These are phyloP conservation scores for Pterophyllum scalare DNA, from an alignment of 2,113 vertebrate genomes.

Conservation along the genomic window DNA sequence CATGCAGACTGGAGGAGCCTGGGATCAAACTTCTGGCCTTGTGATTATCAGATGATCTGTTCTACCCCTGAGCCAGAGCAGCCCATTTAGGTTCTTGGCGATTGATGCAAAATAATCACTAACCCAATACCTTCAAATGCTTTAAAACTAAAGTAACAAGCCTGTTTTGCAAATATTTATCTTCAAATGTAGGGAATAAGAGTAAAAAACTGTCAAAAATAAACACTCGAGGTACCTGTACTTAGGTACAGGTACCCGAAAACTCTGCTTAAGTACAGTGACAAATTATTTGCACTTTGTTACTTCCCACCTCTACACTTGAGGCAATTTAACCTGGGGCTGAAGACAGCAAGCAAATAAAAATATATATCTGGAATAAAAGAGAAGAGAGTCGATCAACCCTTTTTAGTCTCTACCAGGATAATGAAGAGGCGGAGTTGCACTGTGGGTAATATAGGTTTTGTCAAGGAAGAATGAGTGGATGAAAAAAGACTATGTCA, in stretches of 20 bases:
- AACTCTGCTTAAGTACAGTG: not conserved
- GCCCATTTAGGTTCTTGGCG: not conserved
- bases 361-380: too few species aligned
- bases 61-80: not conserved
- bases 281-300: not conserved
- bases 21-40: not conserved
- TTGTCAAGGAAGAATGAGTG: not conserved
- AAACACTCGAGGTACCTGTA: not conserved
- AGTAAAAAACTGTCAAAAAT: not conserved
- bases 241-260: not conserved
- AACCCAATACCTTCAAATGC: not conserved
- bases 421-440: not conserved
- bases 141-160: not conserved
- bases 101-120: not conserved
- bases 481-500: not conserved
- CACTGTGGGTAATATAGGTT: not conserved
- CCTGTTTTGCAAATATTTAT: fast-evolving
- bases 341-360: not conserved
- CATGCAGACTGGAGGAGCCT: not conserved
- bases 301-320: not conserved
- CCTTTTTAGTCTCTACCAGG: not conserved
- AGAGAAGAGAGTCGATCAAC: fast-evolving
- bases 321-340: not conserved
- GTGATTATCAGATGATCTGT: not conserved
- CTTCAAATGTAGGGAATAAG: not conserved